These are phyloP conservation scores for Gryon sp. DNA, from an alignment of 1,140 invertebrate species.

Conservation along the genomic window DNA sequence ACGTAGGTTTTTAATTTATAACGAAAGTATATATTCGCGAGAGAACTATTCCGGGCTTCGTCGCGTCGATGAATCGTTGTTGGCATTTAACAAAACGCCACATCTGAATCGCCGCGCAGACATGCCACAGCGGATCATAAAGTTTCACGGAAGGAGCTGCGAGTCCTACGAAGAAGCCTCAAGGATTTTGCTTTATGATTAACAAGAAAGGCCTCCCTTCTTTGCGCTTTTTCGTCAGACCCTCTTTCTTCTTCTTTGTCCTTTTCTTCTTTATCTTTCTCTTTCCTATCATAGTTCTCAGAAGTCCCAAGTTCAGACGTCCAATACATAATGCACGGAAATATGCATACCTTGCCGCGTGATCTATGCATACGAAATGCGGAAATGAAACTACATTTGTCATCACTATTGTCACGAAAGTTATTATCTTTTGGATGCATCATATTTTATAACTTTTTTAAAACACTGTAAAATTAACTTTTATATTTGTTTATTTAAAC, in stretches of 20 bases:
- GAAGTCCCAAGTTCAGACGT: conserved; percentile 22
- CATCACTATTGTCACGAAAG: too few species aligned
- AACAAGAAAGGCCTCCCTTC: conserved; percentile 64
- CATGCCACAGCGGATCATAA: conserved; percentile 60
- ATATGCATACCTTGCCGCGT: conserved; percentile 8
- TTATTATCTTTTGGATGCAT: too few species aligned
- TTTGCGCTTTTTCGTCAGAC: conserved; percentile 62
- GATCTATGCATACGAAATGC: conserved; percentile 41
- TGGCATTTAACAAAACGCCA: conserved; percentile 42
- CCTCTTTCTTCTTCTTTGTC: conserved; percentile 41
- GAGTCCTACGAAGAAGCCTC: conserved; percentile 62
- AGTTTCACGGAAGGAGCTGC: conserved; percentile 72
- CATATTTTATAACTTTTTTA: too few species aligned
- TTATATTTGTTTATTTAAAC: too few species aligned
- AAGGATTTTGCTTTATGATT: conserved; percentile 73
- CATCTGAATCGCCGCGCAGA: conserved; percentile 26
- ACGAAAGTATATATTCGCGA: conserved; percentile 37
- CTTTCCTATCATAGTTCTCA: conserved; percentile 54
- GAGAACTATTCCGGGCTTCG: conserved; percentile 46
- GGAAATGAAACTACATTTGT: too few species aligned
- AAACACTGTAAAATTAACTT: too few species aligned
- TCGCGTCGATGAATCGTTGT: conserved; percentile 2
- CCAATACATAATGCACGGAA: conserved; percentile 17
- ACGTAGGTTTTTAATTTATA: conserved; percentile 46
- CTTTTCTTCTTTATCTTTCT: neutral